A percentile compares a stretch with the other conserved stretches of the same genome.
These are phyloP conservation scores for Ectemnius cavifrons DNA, from an alignment of 2,888 invertebrate genomes.

Conservation along the genomic window DNA sequence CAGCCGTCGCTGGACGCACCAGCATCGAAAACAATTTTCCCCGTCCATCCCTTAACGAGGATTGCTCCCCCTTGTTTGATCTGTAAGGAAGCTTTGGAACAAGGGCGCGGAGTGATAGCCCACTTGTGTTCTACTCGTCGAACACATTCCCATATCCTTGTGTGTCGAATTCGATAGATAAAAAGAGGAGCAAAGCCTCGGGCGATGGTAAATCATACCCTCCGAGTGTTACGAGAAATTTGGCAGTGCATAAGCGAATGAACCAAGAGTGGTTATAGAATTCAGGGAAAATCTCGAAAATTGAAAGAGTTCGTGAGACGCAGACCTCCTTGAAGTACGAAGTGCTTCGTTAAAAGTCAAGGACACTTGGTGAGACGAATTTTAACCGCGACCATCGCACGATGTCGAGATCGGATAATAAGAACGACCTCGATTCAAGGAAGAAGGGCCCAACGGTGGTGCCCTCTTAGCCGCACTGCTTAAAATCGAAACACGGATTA, in stretches of 20 bases:
- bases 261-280: too few species aligned
- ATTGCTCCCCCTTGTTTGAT: slow-evolving; percentile 16
- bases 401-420: slow-evolving; percentile 55
- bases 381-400: slow-evolving; percentile 63
- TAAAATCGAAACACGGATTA: slow-evolving; percentile 61
- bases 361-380: slow-evolving; percentile 59
- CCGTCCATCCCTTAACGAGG: slow-evolving; percentile 41
- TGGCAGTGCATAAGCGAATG: too few species aligned
- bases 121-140: background rate
- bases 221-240: too few species aligned
- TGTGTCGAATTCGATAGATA: background rate
- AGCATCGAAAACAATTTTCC: slow-evolving; percentile 59
- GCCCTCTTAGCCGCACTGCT: slow-evolving; percentile 30
- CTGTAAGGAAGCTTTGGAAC: slow-evolving; percentile 13
- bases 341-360: slow-evolving; percentile 65
- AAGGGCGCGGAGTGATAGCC: slow-evolving; percentile 12
- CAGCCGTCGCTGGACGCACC: slow-evolving; percentile 36
- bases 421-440: slow-evolving; percentile 54
- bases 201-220: too few species aligned
- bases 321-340: slow-evolving; percentile 33
- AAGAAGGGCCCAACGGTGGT: slow-evolving; percentile 19
- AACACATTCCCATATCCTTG: background rate
- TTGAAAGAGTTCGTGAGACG: slow-evolving; percentile 27
- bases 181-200: too few species aligned
- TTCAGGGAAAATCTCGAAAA: too few species aligned